Percentiles rank a stretch among this genome's conserved stretches.
These are phyloP conservation scores for Chorisops tibialis DNA, from an alignment of 2,888 invertebrate species.

Conservation along the genomic window DNA sequence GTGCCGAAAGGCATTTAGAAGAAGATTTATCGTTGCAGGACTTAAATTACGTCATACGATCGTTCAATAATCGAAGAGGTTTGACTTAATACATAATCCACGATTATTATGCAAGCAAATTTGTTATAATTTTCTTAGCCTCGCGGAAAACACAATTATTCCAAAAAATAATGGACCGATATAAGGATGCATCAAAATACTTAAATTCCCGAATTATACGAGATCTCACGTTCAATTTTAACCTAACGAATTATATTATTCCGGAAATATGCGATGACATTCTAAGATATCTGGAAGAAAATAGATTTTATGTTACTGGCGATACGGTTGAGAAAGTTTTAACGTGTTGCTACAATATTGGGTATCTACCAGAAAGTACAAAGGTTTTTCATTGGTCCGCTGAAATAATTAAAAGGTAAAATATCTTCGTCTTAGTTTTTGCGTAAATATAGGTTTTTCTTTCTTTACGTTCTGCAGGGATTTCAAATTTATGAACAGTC, in stretches of 20 bases:
- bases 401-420: constrained; percentile 53
- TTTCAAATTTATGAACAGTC: constrained; percentile 55
- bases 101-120: too few species aligned
- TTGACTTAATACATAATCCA: too few species aligned
- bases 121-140: constrained; percentile 37
- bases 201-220: constrained; percentile 54
- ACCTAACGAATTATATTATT: constrained; percentile 49
- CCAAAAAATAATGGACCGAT: constrained; percentile 47
- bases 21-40: constrained; percentile 39
- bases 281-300: constrained; percentile 51
- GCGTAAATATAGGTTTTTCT: background rate
- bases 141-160: constrained; percentile 46
- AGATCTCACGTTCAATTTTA: constrained; percentile 51
- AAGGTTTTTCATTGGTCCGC: constrained; percentile 49
- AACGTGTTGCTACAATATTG: constrained; percentile 54
- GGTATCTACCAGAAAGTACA: constrained; percentile 53
- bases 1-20: constrained; percentile 45
- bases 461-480: constrained; percentile 51
- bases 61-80: constrained; percentile 46
- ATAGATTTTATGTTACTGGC: constrained; percentile 52
- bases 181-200: constrained; percentile 40
- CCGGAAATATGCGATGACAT: constrained; percentile 54
- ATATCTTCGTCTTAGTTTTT: constrained; percentile 11
- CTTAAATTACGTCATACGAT: constrained; percentile 45
- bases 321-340: constrained; percentile 56